A percentile compares a stretch with the other conserved stretches of the same genome.
Evolutionary conservation across 2,888 invertebrate species (phyloP).

Genomic region (Synanthedon vespiformis): DNA sequence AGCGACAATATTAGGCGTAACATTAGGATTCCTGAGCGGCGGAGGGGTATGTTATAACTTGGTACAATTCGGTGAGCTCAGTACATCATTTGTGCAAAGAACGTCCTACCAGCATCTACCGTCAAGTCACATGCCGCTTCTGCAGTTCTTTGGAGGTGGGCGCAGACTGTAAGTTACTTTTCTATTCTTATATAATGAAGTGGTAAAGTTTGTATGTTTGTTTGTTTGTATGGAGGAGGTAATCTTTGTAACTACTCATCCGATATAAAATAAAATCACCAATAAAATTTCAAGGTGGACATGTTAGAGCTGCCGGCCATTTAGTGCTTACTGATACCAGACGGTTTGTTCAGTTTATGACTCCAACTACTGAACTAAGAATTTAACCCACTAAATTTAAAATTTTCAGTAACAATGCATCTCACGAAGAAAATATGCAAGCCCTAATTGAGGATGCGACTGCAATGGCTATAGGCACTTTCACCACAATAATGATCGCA

Average conservation of each 20-base stretch:
- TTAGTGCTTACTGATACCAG: no score
- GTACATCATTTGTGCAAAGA: constrained; percentile 70
- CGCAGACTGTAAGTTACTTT: constrained; percentile 36
- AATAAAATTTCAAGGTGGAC: no score
- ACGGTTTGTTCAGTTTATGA: no score
- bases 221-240: no score
- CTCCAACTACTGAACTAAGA: no score
- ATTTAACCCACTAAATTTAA: no score
- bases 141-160: constrained; percentile 45
- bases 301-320: no score
- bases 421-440: constrained; percentile 57
- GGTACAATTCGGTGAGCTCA: constrained; percentile 73
- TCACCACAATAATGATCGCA: constrained; percentile 35
- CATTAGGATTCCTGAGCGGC: constrained; percentile 47
- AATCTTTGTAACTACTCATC: no score
- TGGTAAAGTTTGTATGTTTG: no score
- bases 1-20: constrained; percentile 37
- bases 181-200: constrained; percentile 9
- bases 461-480: constrained; percentile 65
- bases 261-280: no score
- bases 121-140: constrained; percentile 43
- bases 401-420: constrained; percentile 46
- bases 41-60: constrained; percentile 66
- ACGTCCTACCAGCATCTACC: constrained; percentile 33
- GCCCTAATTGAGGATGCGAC: constrained; percentile 67